A percentile compares a stretch with the other conserved stretches of the same genome.
Evolutionary conservation across 2,113 vertebrate species (phyloP).

Genomic region (Microtus oregoni): DNA sequence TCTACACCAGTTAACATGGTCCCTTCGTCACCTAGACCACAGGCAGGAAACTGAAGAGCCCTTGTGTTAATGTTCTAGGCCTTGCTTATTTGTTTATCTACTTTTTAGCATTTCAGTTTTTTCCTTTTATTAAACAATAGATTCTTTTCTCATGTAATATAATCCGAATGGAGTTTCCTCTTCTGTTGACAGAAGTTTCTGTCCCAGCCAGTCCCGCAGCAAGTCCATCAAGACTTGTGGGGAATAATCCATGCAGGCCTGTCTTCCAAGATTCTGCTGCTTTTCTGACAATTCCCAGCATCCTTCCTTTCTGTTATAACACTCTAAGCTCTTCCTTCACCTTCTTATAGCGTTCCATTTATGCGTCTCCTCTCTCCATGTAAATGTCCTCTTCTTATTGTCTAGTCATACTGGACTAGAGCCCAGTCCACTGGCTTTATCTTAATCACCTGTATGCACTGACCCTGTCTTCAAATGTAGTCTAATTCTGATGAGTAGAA

Average conservation of each 20-base stretch:
- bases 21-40: not conserved
- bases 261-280: not conserved
- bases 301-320: not conserved
- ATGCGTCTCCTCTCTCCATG: not conserved
- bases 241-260: not conserved
- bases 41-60: not conserved
- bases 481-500: not conserved
- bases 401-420: not conserved
- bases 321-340: not conserved
- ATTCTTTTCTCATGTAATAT: not conserved
- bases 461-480: not conserved
- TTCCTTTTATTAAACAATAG: not conserved
- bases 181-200: too few species aligned
- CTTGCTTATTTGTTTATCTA: not conserved
- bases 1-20: not conserved
- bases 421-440: not conserved
- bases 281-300: not conserved
- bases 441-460: not conserved
- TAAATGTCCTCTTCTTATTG: not conserved
- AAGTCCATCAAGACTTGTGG: too few species aligned
- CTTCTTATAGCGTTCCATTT: not conserved
- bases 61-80: not conserved
- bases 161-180: not conserved
- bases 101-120: not conserved
- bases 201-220: too few species aligned